phyloP scores from a whole-genome alignment of 2,888 invertebrate species.

The Noctua pronuba region DNA sequence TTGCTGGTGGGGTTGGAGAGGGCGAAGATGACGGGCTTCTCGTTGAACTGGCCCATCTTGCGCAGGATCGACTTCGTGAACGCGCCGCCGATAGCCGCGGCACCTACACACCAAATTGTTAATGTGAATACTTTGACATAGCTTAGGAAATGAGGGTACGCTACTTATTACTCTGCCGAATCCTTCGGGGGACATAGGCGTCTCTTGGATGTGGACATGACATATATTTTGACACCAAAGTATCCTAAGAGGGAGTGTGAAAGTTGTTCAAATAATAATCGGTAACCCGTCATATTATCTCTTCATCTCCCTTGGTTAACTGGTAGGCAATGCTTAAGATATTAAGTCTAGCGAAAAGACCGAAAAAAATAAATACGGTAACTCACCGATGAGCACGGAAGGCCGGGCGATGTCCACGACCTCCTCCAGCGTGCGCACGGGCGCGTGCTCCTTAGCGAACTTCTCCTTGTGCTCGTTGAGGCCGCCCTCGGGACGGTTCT shows the following conservation, averaged over 20 bases:
- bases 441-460: constrained; percentile 95
- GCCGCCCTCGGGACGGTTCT: constrained; percentile 95
- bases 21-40: constrained; percentile 98
- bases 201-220: background rate
- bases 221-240: background rate
- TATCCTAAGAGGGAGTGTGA: background rate
- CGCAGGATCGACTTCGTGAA: constrained; percentile 96
- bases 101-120: constrained; percentile 89
- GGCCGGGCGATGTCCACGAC: constrained; percentile 96
- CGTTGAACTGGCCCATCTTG: constrained; percentile 96
- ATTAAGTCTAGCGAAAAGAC: background rate
- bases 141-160: background rate
- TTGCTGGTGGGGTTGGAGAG: constrained; percentile 99
- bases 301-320: background rate
- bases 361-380: background rate
- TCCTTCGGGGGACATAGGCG: background rate
- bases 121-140: background rate
- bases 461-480: constrained; percentile 94
- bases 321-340: background rate
- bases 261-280: background rate
- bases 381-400: constrained; percentile 92
- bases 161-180: background rate
- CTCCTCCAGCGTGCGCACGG: constrained; percentile 94
- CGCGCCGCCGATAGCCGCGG: constrained; percentile 98
- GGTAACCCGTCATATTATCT: background rate